Evolutionary conservation across 2,797 vertebrate genomes (phyloP).

Genomic region (Basileuterus tristriatus): DNA sequence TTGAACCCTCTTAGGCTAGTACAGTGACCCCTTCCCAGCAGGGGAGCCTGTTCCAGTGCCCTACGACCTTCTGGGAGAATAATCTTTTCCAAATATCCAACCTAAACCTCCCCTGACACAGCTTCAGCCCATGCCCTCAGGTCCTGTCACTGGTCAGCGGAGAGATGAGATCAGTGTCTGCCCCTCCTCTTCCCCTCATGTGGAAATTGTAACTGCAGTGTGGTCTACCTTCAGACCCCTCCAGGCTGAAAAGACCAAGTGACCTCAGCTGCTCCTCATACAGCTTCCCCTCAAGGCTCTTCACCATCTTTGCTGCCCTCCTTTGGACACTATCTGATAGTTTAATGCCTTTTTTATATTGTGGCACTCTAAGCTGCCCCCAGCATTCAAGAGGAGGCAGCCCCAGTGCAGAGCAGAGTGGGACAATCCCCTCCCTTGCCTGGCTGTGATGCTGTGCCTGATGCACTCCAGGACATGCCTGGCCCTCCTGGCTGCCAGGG

Average conservation of each 20-base stretch:
- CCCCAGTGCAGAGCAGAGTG: fast-evolving
- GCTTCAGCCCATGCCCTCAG: not conserved
- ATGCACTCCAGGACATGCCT: fast-evolving
- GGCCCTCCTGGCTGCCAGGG: not conserved
- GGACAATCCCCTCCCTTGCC: not conserved
- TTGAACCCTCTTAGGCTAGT: not conserved
- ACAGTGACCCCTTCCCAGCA: not conserved
- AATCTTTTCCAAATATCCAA: not conserved
- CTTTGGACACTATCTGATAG: not conserved
- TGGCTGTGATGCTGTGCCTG: fast-evolving
- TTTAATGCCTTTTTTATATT: not conserved
- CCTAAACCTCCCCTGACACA: not conserved
- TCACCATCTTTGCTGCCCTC: not conserved
- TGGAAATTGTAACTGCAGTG: fast-evolving
- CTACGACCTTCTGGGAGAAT: fast-evolving
- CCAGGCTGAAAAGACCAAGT: not conserved
- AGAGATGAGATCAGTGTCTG: not conserved
- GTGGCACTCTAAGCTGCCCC: fast-evolving
- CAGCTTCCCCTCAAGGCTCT: fast-evolving
- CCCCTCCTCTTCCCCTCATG: fast-evolving
- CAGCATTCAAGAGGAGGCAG: fast-evolving
- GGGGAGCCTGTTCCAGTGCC: not conserved
- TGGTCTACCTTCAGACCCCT: not conserved
- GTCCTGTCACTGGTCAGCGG: too few species aligned
- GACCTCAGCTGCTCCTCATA: not conserved